A percentile compares a stretch with the other conserved stretches of the same genome.
phyloP scores from a whole-genome alignment of 2,113 vertebrate genomes.

The Thymallus thymallus region DNA sequence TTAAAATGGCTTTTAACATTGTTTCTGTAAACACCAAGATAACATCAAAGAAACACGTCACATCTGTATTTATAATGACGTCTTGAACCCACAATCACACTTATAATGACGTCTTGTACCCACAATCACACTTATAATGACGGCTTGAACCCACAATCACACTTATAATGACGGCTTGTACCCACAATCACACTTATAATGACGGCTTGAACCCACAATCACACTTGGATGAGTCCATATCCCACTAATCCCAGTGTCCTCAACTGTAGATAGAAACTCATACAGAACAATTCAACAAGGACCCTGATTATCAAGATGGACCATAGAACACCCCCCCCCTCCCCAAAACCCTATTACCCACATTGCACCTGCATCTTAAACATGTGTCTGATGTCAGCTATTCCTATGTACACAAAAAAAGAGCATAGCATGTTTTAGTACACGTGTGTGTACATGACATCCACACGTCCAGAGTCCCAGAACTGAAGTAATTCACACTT shows the following conservation, averaged over 20 bases:
- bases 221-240: not conserved
- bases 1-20: not conserved
- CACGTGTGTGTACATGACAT: slow-evolving; percentile 2
- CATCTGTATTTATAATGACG: not conserved
- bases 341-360: slow-evolving; percentile 8
- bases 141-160: not conserved
- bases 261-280: not conserved
- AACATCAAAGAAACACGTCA: not conserved
- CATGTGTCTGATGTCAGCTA: slow-evolving; percentile 26
- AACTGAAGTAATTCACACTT: slow-evolving; percentile 33
- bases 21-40: not conserved
- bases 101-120: no score
- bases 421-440: slow-evolving; percentile 14
- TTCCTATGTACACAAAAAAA: slow-evolving; percentile 20
- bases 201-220: not conserved
- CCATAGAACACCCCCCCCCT: not conserved
- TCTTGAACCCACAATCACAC: not conserved
- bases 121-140: no score
- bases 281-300: not conserved
- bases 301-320: slow-evolving; percentile 19
- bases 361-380: slow-evolving; percentile 17
- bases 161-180: not conserved
- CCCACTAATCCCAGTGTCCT: not conserved
- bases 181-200: not conserved
- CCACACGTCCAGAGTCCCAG: slow-evolving; percentile 21